Evolutionary conservation across 2,113 vertebrate genomes (phyloP).

Genomic region (Bubo scandiacus): DNA sequence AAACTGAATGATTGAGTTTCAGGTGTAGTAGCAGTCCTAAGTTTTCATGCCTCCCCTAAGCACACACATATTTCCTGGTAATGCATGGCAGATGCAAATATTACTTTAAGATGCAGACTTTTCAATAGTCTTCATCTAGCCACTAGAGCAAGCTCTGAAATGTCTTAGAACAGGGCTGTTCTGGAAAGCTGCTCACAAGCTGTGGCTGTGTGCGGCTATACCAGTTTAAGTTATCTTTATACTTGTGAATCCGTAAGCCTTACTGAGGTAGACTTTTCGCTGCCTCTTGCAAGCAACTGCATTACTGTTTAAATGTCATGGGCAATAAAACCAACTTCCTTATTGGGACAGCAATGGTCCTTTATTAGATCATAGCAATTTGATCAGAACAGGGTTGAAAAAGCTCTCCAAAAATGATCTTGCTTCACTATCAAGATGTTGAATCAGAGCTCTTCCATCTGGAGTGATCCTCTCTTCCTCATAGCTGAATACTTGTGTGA

Average conservation of each 20-base stretch:
- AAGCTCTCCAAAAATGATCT: background rate
- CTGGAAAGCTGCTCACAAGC: background rate
- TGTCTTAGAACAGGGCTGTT: background rate
- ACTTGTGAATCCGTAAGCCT: background rate
- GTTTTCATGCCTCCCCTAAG: background rate
- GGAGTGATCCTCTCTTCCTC: background rate
- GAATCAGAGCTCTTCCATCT: background rate
- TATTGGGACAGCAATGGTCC: background rate
- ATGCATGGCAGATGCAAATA: background rate
- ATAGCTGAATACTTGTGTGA: background rate
- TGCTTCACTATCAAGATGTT: background rate
- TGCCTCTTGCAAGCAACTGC: slow-evolving; percentile 10
- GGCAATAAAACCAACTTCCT: background rate
- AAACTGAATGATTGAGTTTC: background rate
- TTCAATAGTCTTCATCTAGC: background rate
- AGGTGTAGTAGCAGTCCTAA: background rate
- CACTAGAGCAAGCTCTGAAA: background rate
- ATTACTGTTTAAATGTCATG: background rate
- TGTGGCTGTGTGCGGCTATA: background rate
- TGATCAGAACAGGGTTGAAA: background rate
- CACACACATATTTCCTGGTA: background rate
- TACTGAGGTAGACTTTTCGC: background rate
- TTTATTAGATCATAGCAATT: background rate
- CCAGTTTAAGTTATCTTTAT: background rate
- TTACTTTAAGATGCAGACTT: background rate